Percentiles rank a stretch among this genome's conserved stretches.
Evolutionary conservation across 2,888 invertebrate genomes (phyloP).

Genomic region (Bombylius discolor): DNA sequence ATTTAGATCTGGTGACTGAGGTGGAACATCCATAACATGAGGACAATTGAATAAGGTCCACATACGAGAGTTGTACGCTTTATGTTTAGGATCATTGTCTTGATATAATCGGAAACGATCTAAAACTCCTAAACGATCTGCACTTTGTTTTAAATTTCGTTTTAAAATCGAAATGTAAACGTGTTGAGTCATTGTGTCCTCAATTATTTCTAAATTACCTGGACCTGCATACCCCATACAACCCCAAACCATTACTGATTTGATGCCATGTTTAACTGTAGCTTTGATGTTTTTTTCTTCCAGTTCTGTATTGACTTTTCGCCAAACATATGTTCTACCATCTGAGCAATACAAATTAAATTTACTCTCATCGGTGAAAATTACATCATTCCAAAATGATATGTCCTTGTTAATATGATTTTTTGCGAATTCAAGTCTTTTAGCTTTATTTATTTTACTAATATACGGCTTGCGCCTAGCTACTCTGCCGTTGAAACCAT

Average conservation of each 20-base stretch:
- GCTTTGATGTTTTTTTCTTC: conserved; percentile 13
- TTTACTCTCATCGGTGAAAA: conserved; percentile 20
- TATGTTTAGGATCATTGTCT: conserved; percentile 12
- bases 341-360: conserved; percentile 13
- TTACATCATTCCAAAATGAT: conserved; percentile 19
- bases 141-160: not conserved
- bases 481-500: conserved; percentile 7
- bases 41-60: conserved; percentile 11
- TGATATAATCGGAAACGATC: conserved; percentile 12
- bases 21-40: conserved; percentile 9
- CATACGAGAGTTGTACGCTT: conserved; percentile 6
- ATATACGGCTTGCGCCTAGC: conserved; percentile 11
- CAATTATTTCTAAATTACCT: conserved; percentile 16
- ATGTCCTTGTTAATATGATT: conserved; percentile 11
- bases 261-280: conserved; percentile 22
- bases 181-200: conserved; percentile 16
- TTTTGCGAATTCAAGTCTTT: conserved; percentile 11
- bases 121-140: not conserved
- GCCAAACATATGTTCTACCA: conserved; percentile 12
- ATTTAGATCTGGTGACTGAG: conserved; percentile 14
- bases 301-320: conserved; percentile 14
- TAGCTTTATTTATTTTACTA: conserved; percentile 8
- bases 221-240: conserved; percentile 16
- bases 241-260: conserved; percentile 20
- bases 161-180: conserved; percentile 12